Evolutionary conservation across 23 tunicate genomes (phyloP), one percentile per base, ranked within the genome.

Genomic region (Ascidia mentula): DNA sequence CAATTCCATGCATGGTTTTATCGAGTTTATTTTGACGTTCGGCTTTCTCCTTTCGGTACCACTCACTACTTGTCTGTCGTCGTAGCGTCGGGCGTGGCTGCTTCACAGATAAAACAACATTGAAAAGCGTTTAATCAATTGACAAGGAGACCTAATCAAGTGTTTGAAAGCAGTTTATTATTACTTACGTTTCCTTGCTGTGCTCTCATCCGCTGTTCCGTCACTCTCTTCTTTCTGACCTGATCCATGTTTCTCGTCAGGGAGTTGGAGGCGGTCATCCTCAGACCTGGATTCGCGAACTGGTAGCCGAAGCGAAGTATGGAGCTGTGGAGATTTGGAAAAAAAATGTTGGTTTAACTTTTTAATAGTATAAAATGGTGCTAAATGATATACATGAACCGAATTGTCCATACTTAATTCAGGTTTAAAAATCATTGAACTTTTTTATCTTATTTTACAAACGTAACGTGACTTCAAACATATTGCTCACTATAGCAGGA

Each of bases 271-370:
- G 96, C 86, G 5, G 89, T 72, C 99, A 95, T 95, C 0, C 99
- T 92, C 6, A 81, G 87, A 0, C 99, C 99, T 36, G 99, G 96
- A 65, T 95, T 95, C 65, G 85, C 88, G 53, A 95, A 95, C 75
- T 95, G 99, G 39, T 90, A 95, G 6, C 99, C 99, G 42, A 95
- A 90, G 31, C 90, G 81, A 45, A 90, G 80, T 4, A 95, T 69
- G 26, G 99, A 40, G 40, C 98, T 93, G 72, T 12, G 1, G 13
- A 53, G 65, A 6, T n/a, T n/a, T n/a, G n/a, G n/a, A n/a, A n/a
- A n/a, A n/a, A n/a, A n/a, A n/a, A n/a, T n/a, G n/a, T n/a, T n/a
- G n/a, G n/a, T n/a, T n/a, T n/a, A n/a, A n/a, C n/a, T n/a, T n/a
- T n/a, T n/a, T n/a, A n/a, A n/a, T n/a, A n/a, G n/a, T n/a, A n/a